Evolutionary conservation across 2,888 invertebrate genomes (phyloP).

Genomic region (Limnephilus rhombicus): DNA sequence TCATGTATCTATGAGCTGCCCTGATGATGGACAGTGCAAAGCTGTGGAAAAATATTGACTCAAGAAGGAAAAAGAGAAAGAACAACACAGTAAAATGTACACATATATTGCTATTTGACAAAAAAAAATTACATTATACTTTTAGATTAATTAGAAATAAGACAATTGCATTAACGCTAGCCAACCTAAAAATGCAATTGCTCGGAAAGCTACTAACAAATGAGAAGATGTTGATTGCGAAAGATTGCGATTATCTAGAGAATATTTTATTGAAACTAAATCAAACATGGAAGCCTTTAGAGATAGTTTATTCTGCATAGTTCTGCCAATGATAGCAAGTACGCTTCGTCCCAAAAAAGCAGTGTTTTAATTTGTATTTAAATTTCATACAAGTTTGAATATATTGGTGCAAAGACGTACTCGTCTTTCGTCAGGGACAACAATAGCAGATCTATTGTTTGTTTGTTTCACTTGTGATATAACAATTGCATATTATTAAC

Average conservation of each 20-base stretch:
- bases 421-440: background rate
- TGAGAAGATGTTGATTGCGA: background rate
- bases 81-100: too few species aligned
- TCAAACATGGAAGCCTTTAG: background rate
- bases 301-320: background rate
- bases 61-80: too few species aligned
- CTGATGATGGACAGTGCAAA: too few species aligned
- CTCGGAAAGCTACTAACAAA: too few species aligned
- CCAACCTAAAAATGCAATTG: too few species aligned
- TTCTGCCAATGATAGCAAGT: background rate
- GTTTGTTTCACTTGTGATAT: background rate
- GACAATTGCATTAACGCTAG: too few species aligned
- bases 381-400: background rate
- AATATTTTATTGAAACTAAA: background rate
- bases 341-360: background rate
- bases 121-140: too few species aligned
- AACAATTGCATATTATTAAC: constrained; percentile 41
- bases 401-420: background rate
- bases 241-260: background rate
- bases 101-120: too few species aligned
- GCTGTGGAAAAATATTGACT: too few species aligned
- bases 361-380: background rate
- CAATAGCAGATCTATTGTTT: background rate
- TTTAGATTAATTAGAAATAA: too few species aligned
- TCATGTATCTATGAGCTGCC: too few species aligned